Percentiles rank a stretch among this genome's conserved stretches.
Evolutionary conservation across 2,113 vertebrate genomes (phyloP).

Genomic region (Oryzias curvinotus): DNA sequence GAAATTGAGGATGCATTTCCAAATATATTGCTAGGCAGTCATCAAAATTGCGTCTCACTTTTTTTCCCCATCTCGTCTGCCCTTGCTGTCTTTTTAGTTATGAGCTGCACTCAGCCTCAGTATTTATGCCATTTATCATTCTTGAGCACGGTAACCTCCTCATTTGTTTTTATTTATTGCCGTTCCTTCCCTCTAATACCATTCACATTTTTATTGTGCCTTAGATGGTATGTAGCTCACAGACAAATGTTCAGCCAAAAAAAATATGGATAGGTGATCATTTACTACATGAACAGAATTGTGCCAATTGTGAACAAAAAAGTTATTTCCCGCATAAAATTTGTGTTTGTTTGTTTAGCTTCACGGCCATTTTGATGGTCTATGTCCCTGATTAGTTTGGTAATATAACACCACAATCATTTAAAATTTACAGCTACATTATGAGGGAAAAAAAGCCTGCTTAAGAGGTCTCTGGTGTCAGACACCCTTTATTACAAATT

Average conservation of each 20-base stretch:
- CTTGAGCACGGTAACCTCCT: slow-evolving; percentile 27
- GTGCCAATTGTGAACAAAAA: no score
- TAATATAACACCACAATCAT: no score
- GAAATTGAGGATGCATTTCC: slow-evolving; percentile 49
- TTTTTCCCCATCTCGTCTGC: slow-evolving; percentile 10
- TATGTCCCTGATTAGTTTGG: no score
- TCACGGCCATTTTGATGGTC: no score
- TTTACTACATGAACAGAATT: background rate
- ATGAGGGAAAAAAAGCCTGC: no score
- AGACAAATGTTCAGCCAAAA: background rate
- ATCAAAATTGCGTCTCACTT: slow-evolving; percentile 41
- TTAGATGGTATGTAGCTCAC: background rate
- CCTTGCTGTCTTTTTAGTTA: slow-evolving; percentile 34
- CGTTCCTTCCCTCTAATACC: slow-evolving; percentile 1
- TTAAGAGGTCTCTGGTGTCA: no score
- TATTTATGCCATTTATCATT: slow-evolving; percentile 32
- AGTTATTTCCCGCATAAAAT: background rate
- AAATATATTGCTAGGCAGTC: slow-evolving; percentile 33
- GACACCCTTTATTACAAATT: no score
- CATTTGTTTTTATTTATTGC: slow-evolving; percentile 21
- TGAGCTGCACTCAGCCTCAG: slow-evolving; percentile 21
- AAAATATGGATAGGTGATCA: background rate
- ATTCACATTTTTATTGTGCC: slow-evolving; percentile 21
- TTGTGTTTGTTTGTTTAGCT: no score
- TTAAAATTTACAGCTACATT: no score